Evolutionary conservation across 1,140 invertebrate species (phyloP).

Genomic region (Theocolax elegans): DNA sequence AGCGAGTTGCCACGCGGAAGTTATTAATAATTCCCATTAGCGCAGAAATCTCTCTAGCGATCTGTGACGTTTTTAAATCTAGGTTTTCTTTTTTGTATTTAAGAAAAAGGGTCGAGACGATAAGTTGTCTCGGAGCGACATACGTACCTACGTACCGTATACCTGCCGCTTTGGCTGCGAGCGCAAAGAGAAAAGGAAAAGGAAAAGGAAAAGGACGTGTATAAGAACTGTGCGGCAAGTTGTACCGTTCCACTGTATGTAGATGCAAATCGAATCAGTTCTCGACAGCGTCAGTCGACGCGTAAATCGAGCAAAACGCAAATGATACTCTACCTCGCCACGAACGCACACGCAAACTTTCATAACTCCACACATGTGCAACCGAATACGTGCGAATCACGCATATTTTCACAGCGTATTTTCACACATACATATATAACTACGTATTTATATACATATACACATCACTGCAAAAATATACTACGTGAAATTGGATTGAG

Average conservation of each 20-base stretch:
- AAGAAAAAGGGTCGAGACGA: no score
- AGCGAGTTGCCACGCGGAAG: no score
- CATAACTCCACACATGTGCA: no score
- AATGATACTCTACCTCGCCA: not conserved
- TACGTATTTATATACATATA: not conserved
- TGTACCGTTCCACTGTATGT: not conserved
- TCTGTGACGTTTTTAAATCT: not conserved
- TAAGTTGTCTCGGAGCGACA: not conserved
- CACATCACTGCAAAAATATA: not conserved
- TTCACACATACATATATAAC: not conserved
- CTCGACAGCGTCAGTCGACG: not conserved
- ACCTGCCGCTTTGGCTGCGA: no score
- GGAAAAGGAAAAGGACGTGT: not conserved
- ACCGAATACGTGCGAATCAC: no score
- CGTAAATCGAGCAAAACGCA: constrained; percentile 23
- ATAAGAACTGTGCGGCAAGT: not conserved
- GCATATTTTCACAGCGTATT: no score
- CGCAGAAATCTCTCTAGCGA: not conserved
- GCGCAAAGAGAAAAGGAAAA: not conserved
- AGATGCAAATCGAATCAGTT: constrained; percentile 28
- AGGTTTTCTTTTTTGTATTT: not conserved
- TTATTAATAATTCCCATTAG: constrained; percentile 8
- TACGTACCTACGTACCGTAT: not conserved
- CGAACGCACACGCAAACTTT: not conserved
- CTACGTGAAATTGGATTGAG: not conserved